phyloP scores from a whole-genome alignment of 1,140 invertebrate species.

The Brachionus rubens region DNA sequence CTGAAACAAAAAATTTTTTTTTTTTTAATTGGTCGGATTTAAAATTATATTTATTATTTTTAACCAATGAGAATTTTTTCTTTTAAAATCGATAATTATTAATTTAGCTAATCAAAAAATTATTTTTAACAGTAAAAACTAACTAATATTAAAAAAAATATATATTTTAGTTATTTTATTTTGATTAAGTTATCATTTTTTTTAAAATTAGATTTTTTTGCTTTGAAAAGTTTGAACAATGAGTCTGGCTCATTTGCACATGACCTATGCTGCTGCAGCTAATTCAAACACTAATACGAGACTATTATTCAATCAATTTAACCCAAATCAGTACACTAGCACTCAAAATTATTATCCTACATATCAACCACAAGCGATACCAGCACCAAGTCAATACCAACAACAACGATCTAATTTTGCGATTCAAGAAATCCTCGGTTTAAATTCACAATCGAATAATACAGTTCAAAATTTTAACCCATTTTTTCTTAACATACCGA shows the following conservation, averaged over 20 bases:
- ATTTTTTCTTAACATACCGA: conserved; percentile 6
- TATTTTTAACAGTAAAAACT: conserved; percentile 43
- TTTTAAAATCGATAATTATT: conserved; percentile 22
- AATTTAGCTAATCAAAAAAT: conserved; percentile 44
- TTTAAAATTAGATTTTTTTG: conserved; percentile 6
- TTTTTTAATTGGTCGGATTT: conserved; percentile 4
- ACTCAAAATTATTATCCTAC: background rate
- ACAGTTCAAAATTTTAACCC: background rate
- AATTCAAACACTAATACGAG: background rate
- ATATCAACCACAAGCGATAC: background rate
- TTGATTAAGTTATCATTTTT: background rate
- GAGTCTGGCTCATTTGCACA: conserved; percentile 46
- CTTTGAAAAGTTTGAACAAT: background rate
- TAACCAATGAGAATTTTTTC: conserved; percentile 1
- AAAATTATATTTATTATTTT: background rate
- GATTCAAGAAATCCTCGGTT: conserved; percentile 44
- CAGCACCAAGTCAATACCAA: background rate
- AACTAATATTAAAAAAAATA: conserved; percentile 30
- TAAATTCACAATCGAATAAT: background rate
- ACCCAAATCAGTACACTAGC: background rate
- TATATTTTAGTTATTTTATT: background rate
- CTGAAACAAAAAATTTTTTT: background rate
- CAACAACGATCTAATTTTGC: conserved; percentile 41
- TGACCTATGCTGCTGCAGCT: conserved; percentile 38
- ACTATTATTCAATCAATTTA: conserved; percentile 10